A percentile compares a stretch with the other conserved stretches of the same genome.
These are phyloP conservation scores for Suillia variegata DNA, from an alignment of 2,888 invertebrate genomes.

Conservation along the genomic window DNA sequence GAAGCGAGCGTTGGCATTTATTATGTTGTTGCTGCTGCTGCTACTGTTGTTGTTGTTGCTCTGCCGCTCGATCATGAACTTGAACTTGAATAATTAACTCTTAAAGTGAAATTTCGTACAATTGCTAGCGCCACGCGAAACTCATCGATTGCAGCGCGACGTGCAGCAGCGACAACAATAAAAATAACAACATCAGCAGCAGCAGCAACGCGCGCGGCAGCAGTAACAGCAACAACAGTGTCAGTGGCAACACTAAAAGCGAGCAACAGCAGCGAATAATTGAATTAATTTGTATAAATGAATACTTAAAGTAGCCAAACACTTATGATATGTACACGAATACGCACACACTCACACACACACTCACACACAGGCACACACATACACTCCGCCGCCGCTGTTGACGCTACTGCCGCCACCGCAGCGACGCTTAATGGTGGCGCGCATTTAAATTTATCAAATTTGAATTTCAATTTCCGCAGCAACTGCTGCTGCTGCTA, in stretches of 20 bases:
- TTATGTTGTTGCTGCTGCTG: slow-evolving; percentile 50
- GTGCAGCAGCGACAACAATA: slow-evolving; percentile 37
- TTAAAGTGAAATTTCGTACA: slow-evolving; percentile 56
- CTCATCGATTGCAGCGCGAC: slow-evolving; percentile 27
- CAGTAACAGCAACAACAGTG: slow-evolving; percentile 40
- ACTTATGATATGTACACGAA: no score
- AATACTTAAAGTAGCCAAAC: slow-evolving; percentile 51
- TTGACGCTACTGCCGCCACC: not conserved
- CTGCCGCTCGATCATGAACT: no score
- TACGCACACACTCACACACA: no score
- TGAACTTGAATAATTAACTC: slow-evolving; percentile 56
- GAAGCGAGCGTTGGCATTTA: slow-evolving; percentile 37
- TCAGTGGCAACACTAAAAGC: not conserved
- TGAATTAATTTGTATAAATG: slow-evolving; percentile 60
- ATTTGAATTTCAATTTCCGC: slow-evolving; percentile 49
- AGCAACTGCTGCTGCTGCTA: not conserved
- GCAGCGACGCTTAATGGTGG: slow-evolving; percentile 37
- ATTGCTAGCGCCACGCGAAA: slow-evolving; percentile 14
- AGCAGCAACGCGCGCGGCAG: slow-evolving; percentile 34
- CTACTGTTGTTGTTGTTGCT: no score
- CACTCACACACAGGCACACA: slow-evolving; percentile 10
- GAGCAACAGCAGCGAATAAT: slow-evolving; percentile 42
- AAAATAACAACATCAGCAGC: not conserved
- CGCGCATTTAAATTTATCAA: slow-evolving; percentile 49
- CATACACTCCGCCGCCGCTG: not conserved